Base-by-base conservation (phyloP, 2,113 vertebrate genomes). In the Odocoileus virginianus region DNA sequence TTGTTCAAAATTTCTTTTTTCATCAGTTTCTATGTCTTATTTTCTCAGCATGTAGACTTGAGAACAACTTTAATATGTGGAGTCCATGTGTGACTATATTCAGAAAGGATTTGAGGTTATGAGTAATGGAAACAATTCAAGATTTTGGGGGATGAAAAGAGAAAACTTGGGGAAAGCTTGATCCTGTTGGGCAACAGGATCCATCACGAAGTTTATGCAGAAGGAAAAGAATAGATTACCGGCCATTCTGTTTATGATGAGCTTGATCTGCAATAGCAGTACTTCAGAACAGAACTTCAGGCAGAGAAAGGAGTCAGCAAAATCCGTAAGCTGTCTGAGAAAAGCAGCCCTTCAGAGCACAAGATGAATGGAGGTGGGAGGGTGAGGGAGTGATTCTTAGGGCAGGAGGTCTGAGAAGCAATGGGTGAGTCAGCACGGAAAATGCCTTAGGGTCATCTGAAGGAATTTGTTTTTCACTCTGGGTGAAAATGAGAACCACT, bases 361-460 rank as follows among this genome's bases (percentile, higher is more conserved):
- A 81, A 0, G 0, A 1, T 16, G 16, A 10, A 6, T 57, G 25
- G 19, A 23, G 2, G 7, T 55, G 13, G 83, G 16, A n/a, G 1
- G 6, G 4, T 7, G 23, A 36, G 54, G 27, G 9, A 81, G 1
- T 50, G 13, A 67, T 2, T 28, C 9, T 50, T 1, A 60, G 19
- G 14, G 50, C 14, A 91, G 2, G 17, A 79, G 16, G 1, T 30
- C 4, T 16, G 36, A 43, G n/a, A 74, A 86, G 6, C 43, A 54
- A 6, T 30, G 21, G 15, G 7, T 64, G 3, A 82, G 0, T n/a
- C 2, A 33, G 15, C 5, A 33, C 1, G 17, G 25, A 87, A 54
- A 82, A 28, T 21, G 0, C 8, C 3, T 91, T 33, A 25, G 17
- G 12, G 2, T 91, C 6, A 83, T 52, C 7, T 12, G 50, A 76